Evolutionary conservation across 1,140 invertebrate species (phyloP), one percentile per base, ranked within the genome.

Genomic region (Danaus melanippus): DNA sequence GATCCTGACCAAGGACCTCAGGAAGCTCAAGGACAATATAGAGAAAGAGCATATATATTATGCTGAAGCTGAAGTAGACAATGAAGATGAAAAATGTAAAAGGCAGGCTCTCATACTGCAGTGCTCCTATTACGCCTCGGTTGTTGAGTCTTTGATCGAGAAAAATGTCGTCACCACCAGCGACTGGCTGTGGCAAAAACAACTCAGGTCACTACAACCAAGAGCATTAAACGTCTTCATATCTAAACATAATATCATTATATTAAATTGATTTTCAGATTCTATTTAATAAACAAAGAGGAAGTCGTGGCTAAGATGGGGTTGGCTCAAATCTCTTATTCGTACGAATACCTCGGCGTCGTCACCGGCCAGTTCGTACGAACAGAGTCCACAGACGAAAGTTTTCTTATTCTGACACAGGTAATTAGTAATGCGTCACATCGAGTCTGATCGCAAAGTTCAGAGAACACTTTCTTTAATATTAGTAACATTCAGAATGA

Each of bases 181-280:
- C 15, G 93, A 97, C 64, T 99, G 98, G 98, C 84, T 90, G 42
- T 99, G 98, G 98, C 94, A 95, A 75, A 96, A 96, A 81, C 97
- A 99, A 85, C 87, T 99, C n/a, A 91, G 97, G 91, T 97, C 69
- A 56, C 8, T 42, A 51, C 49, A 54, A 40, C n/a, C 12, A 1
- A 44, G 10, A n/a, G 8, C 44, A 56, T 32, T 42, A 9, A 46
- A 3, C 46, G 42, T 50, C 41, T 7, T 42, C 10, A 15, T 12
- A 9, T 12, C 7, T 0, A 15, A 12, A 32, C 7, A 41, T 51
- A 12, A 2, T 15, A 41, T 42, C 39, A 42, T 17, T 10, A 10
- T 41, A 17, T 42, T 42, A 51, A 11, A 43, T 11, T 51, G 8
- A 40, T 60, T 79, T 75, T 51, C 65, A 90, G 90, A 64, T 91